Base-by-base conservation (phyloP, 2,113 vertebrate genomes). In the Dipodomys ordii region DNA sequence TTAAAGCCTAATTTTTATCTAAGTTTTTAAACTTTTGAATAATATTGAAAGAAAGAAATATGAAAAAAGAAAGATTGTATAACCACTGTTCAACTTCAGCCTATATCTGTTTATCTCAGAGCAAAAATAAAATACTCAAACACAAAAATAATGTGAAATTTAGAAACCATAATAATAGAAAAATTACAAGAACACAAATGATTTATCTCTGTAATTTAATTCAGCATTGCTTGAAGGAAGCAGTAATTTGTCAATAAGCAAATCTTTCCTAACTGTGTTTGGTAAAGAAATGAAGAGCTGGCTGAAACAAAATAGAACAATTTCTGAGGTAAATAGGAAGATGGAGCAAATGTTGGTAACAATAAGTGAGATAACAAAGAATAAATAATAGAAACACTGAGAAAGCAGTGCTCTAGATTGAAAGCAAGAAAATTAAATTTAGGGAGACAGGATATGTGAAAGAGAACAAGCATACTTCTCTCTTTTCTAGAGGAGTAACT, bases 361-460 rank as follows among this genome's bases (percentile, higher is more conserved):
- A 94, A 80, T 15, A n/a, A 92, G 89, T 67, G 46, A 80, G 49
- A 86, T n/a, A 46, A 35, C 20, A n/a, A 90, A 83, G 53, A 93
- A 68, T 85, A 86, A 95, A 90, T 90, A 92, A 80, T 22, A 71
- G 78, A 91, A 93, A 83, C 0, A 23, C 77, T 83, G 65, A 93
- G 76, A 73, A 93, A 93, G 74, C 94, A 95, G 68, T 85, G 78
- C 68, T 92, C 91, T 0, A 7, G n/a, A 92, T 20, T 73, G 53
- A 90, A 69, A 85, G 27, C 25, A 79, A 91, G 81, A 53, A 96
- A 94, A 93, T 92, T 92, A 94, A 95, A 96, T 76, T 94, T 11
- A 86, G 74, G 79, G 27, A 81, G 46, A 57, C 2, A 92, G 35
- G 12, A 46, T 5, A 8, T 62, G n/a, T 57, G 35, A 79, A 82